phyloP scores from a whole-genome alignment of 64 coral and sea anemone genomes.

The Stichodactyla helianthus region DNA sequence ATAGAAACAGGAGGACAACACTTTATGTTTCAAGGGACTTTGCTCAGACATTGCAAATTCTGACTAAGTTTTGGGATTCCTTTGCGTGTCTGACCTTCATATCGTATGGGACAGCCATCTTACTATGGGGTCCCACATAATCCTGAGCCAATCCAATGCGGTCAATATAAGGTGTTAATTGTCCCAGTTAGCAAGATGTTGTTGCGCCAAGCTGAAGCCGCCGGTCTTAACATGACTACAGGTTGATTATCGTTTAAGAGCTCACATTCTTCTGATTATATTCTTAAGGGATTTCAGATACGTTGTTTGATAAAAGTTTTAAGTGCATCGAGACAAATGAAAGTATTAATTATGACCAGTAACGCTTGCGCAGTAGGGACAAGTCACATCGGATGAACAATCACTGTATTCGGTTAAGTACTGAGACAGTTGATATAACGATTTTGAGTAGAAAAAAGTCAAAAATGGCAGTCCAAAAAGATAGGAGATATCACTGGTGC shows the following conservation, averaged over 20 bases:
- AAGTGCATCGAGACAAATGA: neutral
- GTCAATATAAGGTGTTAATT: constrained; percentile 13
- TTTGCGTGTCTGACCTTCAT: neutral
- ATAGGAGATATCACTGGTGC: neutral
- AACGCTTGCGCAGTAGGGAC: neutral
- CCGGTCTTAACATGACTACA: neutral
- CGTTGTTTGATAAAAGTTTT: neutral
- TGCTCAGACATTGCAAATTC: neutral
- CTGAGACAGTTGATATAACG: constrained; percentile 5
- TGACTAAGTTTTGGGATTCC: neutral
- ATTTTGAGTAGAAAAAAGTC: neutral
- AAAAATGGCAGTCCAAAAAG: neutral
- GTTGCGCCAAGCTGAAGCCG: neutral
- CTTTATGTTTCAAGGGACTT: neutral
- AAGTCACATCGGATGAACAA: neutral
- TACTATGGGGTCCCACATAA: neutral
- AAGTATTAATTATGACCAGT: neutral
- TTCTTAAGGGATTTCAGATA: neutral
- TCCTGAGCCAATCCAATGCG: neutral
- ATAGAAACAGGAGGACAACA: neutral
- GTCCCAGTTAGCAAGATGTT: constrained; percentile 16
- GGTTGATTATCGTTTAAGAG: neutral
- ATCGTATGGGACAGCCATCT: constrained; percentile 11
- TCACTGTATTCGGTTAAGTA: neutral
- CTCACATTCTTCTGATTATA: neutral